Evolutionary conservation across 2,113 vertebrate genomes (phyloP).

Genomic region (Mus musculus): DNA sequence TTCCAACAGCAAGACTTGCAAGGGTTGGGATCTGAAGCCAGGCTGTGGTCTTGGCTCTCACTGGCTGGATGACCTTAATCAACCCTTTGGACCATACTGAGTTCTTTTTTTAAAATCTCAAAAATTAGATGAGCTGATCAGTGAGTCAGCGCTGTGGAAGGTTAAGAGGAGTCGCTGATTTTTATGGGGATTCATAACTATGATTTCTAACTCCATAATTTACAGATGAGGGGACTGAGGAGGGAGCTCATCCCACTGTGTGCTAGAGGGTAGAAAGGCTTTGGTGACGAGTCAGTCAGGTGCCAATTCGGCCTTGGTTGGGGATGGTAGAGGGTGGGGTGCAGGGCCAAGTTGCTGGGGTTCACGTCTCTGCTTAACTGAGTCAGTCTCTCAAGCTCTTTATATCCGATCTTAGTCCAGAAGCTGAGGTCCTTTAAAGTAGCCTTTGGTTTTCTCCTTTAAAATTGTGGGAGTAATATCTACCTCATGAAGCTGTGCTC

Average conservation of each 20-base stretch:
- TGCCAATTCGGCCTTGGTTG: neutral
- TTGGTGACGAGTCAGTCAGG: neutral
- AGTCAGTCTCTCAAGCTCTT: neutral
- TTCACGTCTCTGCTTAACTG: neutral
- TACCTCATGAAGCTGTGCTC: neutral
- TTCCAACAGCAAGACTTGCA: conserved; percentile 27
- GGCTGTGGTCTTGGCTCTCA: conserved; percentile 61
- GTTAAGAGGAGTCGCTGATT: conserved; percentile 55
- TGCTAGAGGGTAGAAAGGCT: neutral
- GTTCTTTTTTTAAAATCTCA: neutral
- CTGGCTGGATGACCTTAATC: conserved; percentile 50
- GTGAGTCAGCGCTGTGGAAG: neutral
- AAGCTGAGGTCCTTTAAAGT: neutral
- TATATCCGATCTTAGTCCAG: neutral
- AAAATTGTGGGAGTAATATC: neutral
- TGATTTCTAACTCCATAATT: conserved; percentile 10
- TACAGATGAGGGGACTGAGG: conserved; percentile 10
- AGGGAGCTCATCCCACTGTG: neutral
- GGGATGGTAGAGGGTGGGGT: neutral
- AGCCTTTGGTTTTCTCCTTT: neutral
- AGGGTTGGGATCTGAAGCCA: conserved; percentile 56
- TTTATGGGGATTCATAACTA: conserved; percentile 67
- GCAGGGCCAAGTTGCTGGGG: neutral
- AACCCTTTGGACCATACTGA: conserved; percentile 20
- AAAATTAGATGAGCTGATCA: conserved; percentile 43